Conservation (phyloP, 2,888 invertebrate genomes). For the Tetheella fluctuosa region DNA sequence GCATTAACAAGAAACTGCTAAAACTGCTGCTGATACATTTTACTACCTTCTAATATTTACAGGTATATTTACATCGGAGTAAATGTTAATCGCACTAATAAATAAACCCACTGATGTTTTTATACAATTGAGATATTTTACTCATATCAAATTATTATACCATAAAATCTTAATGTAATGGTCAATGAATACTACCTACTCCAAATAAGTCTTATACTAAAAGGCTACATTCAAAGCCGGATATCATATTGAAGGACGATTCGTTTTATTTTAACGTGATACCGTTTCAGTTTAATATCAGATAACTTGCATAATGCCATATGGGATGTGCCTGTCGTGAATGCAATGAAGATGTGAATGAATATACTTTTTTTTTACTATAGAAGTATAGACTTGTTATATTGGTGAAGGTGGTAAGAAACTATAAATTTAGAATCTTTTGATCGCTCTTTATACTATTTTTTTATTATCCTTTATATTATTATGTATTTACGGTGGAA, state of each 20-base stretch:
- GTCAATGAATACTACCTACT: neutral
- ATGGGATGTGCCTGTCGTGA: neutral
- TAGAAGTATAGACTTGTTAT: neutral
- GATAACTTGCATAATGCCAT: neutral
- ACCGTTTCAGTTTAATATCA: slow-evolving; percentile 1
- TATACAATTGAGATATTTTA: no score
- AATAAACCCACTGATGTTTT: no score
- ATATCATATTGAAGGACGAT: slow-evolving; percentile 7
- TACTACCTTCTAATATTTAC: no score
- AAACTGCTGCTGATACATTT: no score
- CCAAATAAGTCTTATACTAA: neutral
- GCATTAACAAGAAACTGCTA: no score
- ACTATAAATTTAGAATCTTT: no score
- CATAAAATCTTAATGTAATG: no score
- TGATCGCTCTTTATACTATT: no score
- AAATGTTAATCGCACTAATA: no score
- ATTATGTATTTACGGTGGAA: neutral
- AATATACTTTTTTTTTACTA: neutral
- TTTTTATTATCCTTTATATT: neutral
- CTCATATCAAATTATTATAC: no score
- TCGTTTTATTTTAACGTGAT: neutral
- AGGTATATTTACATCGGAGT: no score
- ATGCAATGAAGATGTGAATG: neutral
- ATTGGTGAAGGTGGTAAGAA: neutral
- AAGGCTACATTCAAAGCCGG: slow-evolving; percentile 1